Base-by-base conservation (phyloP, 2,113 vertebrate species). In the Channa maculata region DNA sequence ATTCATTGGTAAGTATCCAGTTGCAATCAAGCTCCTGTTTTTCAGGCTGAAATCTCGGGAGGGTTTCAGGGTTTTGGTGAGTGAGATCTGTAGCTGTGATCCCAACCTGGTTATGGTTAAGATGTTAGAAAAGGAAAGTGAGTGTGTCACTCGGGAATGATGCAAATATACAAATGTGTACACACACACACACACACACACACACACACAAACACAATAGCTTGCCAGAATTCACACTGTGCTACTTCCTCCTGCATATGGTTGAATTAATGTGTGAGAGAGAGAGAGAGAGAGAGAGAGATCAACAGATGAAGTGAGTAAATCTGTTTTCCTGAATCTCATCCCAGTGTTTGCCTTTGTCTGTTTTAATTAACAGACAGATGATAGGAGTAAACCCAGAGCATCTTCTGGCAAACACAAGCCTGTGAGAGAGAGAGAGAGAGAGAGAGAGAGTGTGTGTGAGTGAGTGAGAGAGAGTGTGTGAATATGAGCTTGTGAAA, bases 341-440 rank as follows among this genome's bases (percentile, higher is more conserved):
- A 3, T 65, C 85, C 77, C 78, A 64, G 43, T 78, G 84, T 79
- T 84, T 83, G 62, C 69, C 64, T 82, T 80, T 79, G 82, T 82
- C 72, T 64, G 15, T 73, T 90, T 86, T 90, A 86, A 88, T 90
- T 80, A 90, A 79, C 62, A 74, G 80, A 69, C 75, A 84, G 88
- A 63, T 65, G 78, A 85, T 66, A 39, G 67, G 44, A 72, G 79
- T 79, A 71, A 71, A 80, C 70, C 48, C 57, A 60, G 36, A 62
- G 53, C 39, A 15, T 69, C 66, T 66, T 49, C 77, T 68, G 62
- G 65, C 69, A 71, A 61, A 76, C 38, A 34, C 37, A 3, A 4
- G 5, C 24, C 44, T 8, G 8, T 3, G 33, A 48, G 24, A 24
- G 24, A 24, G 24, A 24, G 24, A 24, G 24, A 24, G 24, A 24